Evolutionary conservation across 2,797 vertebrate species (phyloP).

Genomic region (Epinephelus malabaricus): DNA sequence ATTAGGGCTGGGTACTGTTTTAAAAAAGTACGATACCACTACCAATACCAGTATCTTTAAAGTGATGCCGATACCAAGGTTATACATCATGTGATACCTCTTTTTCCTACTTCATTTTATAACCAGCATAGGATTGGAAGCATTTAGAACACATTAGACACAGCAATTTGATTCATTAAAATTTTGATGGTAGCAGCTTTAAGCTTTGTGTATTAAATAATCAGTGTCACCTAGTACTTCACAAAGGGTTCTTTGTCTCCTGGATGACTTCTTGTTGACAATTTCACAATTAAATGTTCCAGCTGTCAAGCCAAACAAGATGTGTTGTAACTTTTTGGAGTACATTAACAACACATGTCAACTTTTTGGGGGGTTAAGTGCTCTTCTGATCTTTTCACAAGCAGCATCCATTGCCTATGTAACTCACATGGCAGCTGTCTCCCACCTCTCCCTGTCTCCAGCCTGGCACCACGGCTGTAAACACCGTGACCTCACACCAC

Average conservation of each 20-base stretch:
- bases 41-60: too few relatives aligned
- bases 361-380: not conserved
- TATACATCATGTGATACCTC: too few relatives aligned
- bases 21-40: too few relatives aligned
- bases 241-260: not conserved
- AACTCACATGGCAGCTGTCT: conserved; percentile 8
- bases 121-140: too few relatives aligned
- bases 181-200: not conserved
- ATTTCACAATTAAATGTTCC: not conserved
- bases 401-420: not conserved
- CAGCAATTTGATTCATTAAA: not conserved
- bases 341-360: not conserved
- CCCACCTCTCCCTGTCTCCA: conserved; percentile 22
- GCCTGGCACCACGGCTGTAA: conserved; percentile 63
- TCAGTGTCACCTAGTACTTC: not conserved
- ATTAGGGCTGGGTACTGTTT: too few relatives aligned
- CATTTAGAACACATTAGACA: not conserved
- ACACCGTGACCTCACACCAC: conserved; percentile 75
- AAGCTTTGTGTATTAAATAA: conserved; percentile 5
- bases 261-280: not conserved
- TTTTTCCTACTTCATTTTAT: too few relatives aligned
- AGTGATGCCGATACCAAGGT: too few relatives aligned
- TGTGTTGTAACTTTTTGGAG: not conserved
- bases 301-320: not conserved
- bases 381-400: not conserved